Base-by-base conservation (phyloP, 2,797 vertebrate genomes). In the Tolypeutes matacus region DNA sequence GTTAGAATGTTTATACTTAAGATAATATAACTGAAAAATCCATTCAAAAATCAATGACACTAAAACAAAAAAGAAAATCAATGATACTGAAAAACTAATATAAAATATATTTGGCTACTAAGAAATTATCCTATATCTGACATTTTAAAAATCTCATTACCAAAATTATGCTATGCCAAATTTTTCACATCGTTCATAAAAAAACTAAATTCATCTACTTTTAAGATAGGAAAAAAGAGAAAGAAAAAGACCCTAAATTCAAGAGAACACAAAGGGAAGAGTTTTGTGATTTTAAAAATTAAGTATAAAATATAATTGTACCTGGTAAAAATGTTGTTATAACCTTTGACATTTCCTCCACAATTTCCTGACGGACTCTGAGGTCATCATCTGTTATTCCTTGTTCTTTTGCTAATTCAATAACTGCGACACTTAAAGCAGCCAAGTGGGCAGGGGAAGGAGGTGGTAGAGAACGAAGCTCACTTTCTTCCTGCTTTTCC, bases 401-500 rank as follows among this genome's bases (percentile, higher is more conserved):
- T 58, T 99, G 98, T 75, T 98, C 98, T 87, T 98, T 98, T 75
- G 98, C 99, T 80, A 98, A 98, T 95, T 99, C 98, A 34, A 98
- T 96, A 94, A 99, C 98, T 1, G 98, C 98, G 2, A 98, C 96
- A 88, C 99, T 99, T 97, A 99, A 98, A 15, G 99, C 99, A 98
- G 96, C 97, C 97, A 99, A 91, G 98, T 99, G 99, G 75, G 98
- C 98, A 11, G 98, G 86, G 0, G 99, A 99, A 62, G 99, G 99
- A 0, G 99, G 98, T 2, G 99, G 99, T 76, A 99, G 98, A 8
- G 99, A 99, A 13, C 99, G 99, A 96, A 99, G 98, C 97, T 99
- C 99, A 25, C 99, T 99, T 98, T 99, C 99, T 97, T 99, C 99
- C 96, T 99, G 99, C 97, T 99, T 99, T 97, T 99, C 99, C 99